Evolutionary conservation across 2,113 vertebrate genomes (phyloP).

Genomic region (Chaetorhynchus papuensis): DNA sequence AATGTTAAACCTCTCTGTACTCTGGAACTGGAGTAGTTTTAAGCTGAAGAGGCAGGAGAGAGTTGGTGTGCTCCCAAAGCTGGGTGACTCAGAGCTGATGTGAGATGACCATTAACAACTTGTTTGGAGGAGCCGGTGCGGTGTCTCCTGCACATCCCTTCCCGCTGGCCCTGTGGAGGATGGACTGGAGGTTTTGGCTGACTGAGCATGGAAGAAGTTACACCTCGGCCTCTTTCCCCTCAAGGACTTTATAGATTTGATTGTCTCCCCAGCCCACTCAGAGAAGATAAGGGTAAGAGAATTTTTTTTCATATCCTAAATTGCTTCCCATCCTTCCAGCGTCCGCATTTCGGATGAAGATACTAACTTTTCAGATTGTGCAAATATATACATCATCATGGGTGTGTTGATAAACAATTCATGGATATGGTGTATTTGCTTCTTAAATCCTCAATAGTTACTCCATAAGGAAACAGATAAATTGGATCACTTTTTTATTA

Average conservation of each 20-base stretch:
- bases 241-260: not conserved
- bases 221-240: not conserved
- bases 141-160: not conserved
- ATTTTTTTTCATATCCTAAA: not conserved
- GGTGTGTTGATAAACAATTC: slow-evolving; percentile 26
- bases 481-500: slow-evolving; percentile 16
- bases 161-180: not conserved
- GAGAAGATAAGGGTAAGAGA: slow-evolving; percentile 40
- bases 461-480: not conserved
- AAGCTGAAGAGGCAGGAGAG: slow-evolving; percentile 52
- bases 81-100: slow-evolving; percentile 23
- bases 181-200: not conserved
- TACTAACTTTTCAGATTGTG: slow-evolving; percentile 49
- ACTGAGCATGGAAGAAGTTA: not conserved
- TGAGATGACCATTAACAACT: not conserved
- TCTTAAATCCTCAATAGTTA: slow-evolving; percentile 9
- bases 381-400: slow-evolving; percentile 8
- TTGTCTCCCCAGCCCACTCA: not conserved
- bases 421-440: slow-evolving; percentile 26
- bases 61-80: slow-evolving; percentile 37
- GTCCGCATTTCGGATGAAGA: slow-evolving; percentile 42
- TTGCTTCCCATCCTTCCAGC: slow-evolving; percentile 4
- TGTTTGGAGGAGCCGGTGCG: slow-evolving; percentile 7
- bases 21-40: slow-evolving; percentile 55
- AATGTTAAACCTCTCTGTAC: slow-evolving; percentile 66